Conservation (phyloP, 2,797 vertebrate species). For the Coranthus polyacanthus region DNA sequence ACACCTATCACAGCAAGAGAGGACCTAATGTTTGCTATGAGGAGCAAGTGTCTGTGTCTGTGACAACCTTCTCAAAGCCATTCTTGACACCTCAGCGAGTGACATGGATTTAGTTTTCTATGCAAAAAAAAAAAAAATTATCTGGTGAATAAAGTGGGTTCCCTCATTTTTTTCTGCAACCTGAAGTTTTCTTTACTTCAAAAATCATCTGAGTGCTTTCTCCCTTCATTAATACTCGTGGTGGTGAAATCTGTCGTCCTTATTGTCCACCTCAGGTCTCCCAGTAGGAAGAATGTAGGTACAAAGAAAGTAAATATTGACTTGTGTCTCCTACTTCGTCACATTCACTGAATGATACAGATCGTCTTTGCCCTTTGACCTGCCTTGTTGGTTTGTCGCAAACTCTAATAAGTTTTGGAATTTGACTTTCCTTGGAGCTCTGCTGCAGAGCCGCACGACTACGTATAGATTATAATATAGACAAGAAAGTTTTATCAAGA, state of each 20-base stretch:
- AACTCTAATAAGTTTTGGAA: slow-evolving; percentile 31
- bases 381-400: slow-evolving; percentile 34
- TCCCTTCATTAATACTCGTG: slow-evolving; percentile 35
- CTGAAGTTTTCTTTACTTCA: slow-evolving; percentile 46
- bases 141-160: slow-evolving; percentile 44
- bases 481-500: no score
- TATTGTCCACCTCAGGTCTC: slow-evolving; percentile 53
- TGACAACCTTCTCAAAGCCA: slow-evolving; percentile 52
- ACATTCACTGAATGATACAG: slow-evolving; percentile 51
- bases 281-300: slow-evolving; percentile 65
- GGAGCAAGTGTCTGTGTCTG: slow-evolving; percentile 33
- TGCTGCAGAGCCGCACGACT: no score
- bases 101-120: slow-evolving; percentile 26
- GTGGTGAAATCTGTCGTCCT: slow-evolving; percentile 29
- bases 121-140: slow-evolving; percentile 5
- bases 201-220: slow-evolving; percentile 20
- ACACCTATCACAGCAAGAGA: slow-evolving; percentile 36
- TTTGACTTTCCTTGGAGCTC: slow-evolving; percentile 19
- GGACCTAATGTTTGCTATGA: slow-evolving; percentile 14
- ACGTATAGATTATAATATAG: no score
- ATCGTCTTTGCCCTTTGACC: slow-evolving; percentile 71
- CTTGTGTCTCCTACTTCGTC: slow-evolving; percentile 46
- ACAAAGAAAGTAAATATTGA: slow-evolving; percentile 77
- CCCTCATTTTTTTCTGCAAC: slow-evolving; percentile 31
- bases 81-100: slow-evolving; percentile 38